phyloP scores from a whole-genome alignment of 2,797 vertebrate genomes.

The Tolypeutes matacus region DNA sequence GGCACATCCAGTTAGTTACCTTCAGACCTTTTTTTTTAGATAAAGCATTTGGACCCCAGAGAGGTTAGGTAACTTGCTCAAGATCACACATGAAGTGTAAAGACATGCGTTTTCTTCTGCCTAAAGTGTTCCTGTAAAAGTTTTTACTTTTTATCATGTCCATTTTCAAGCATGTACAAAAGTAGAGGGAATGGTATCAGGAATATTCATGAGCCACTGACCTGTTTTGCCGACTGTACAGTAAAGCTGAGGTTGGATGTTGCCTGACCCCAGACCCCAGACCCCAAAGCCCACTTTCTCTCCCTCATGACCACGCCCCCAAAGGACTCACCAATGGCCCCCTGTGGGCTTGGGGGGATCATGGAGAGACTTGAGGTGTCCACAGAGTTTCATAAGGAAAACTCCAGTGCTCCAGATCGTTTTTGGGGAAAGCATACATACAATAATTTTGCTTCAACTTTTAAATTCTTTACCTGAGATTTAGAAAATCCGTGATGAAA shows the following conservation, averaged over 20 bases:
- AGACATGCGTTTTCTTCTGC: not conserved
- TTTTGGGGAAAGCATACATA: not conserved
- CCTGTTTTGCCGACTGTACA: not conserved
- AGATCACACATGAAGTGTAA: not conserved
- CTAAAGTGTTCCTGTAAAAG: not conserved
- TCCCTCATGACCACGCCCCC: not conserved
- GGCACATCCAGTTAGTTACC: not conserved
- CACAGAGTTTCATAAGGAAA: not conserved
- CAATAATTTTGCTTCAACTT: slow-evolving; percentile 10
- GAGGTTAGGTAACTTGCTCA: not conserved
- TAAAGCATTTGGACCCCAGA: slow-evolving; percentile 19
- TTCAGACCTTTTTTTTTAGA: not conserved
- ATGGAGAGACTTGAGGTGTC: not conserved
- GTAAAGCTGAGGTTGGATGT: not conserved
- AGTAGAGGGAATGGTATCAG: not conserved
- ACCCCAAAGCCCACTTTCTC: not conserved
- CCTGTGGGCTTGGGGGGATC: not conserved
- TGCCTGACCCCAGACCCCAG: no score
- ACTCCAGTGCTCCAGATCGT: not conserved
- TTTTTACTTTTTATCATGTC: not conserved
- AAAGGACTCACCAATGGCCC: not conserved
- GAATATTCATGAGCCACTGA: rapidly evolving
- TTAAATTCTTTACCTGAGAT: slow-evolving; percentile 10
- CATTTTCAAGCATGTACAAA: not conserved
- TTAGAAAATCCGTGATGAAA: slow-evolving; percentile 17